phyloP scores from a whole-genome alignment of 1,140 invertebrate genomes.

The Ostrea edulis region DNA sequence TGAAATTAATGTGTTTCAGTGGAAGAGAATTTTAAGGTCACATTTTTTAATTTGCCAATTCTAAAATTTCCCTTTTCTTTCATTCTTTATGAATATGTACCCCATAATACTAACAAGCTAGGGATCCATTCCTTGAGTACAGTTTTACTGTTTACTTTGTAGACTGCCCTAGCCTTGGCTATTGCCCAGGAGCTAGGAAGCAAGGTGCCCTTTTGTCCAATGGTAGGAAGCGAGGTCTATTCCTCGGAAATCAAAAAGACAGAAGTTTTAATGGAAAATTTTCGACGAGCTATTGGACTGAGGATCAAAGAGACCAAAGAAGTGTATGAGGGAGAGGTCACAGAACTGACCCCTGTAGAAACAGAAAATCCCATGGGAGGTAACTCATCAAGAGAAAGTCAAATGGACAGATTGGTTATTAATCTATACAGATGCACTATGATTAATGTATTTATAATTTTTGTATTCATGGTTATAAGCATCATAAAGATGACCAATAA shows the following conservation, averaged over 20 bases:
- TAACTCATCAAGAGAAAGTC: slow-evolving; percentile 67
- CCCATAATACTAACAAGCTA: no score
- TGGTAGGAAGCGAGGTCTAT: slow-evolving; percentile 99
- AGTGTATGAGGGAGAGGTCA: slow-evolving; percentile 99
- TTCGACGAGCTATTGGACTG: slow-evolving; percentile 95
- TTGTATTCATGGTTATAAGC: no score
- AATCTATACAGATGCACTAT: no score
- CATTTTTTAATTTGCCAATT: no score
- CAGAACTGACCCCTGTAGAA: slow-evolving; percentile 97
- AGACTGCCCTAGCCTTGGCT: slow-evolving; percentile 97
- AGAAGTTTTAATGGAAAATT: slow-evolving; percentile 99
- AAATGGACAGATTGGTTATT: no score
- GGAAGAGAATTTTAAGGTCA: no score
- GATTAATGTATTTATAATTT: no score
- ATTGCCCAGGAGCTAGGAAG: slow-evolving; percentile 98
- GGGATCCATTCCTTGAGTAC: no score
- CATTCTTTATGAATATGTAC: no score
- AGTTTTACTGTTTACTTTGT: slow-evolving; percentile 52
- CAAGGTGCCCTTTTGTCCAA: slow-evolving; percentile 99
- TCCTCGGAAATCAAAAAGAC: slow-evolving; percentile 99
- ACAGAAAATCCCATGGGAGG: slow-evolving; percentile 98
- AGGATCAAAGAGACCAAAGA: slow-evolving; percentile 95
- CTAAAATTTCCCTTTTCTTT: no score
- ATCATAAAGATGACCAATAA: no score
- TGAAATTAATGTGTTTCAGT: no score